phyloP scores from a whole-genome alignment of 2,113 vertebrate species.

The Pollachius pollachius region DNA sequence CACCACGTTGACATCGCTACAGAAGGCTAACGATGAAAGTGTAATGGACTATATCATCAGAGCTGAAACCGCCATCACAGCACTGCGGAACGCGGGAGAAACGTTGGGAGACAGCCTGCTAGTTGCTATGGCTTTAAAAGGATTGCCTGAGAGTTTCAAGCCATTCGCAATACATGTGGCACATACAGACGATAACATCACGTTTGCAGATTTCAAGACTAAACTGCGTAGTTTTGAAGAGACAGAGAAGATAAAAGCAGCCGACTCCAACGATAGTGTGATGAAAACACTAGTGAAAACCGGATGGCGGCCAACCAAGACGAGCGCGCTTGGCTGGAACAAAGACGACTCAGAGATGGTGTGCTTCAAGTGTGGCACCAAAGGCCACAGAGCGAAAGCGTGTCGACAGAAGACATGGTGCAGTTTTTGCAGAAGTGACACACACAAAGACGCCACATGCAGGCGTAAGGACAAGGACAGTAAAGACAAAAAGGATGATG shows the following conservation, averaged over 20 bases:
- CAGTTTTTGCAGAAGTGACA: slow-evolving; percentile 13
- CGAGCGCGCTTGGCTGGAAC: background rate
- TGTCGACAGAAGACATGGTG: slow-evolving; percentile 30
- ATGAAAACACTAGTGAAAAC: slow-evolving; percentile 27
- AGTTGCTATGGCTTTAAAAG: slow-evolving; percentile 5
- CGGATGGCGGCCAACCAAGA: slow-evolving; percentile 1
- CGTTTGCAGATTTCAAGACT: slow-evolving; percentile 33
- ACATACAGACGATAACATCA: slow-evolving; percentile 17
- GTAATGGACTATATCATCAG: slow-evolving; percentile 37
- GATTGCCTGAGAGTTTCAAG: slow-evolving; percentile 30
- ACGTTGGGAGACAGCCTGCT: slow-evolving; percentile 4
- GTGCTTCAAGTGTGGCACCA: slow-evolving; percentile 24
- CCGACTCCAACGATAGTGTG: slow-evolving; percentile 22
- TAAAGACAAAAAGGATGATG: slow-evolving; percentile 6
- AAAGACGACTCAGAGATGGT: background rate
- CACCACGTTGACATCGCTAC: slow-evolving; percentile 29
- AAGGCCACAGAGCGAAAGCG: slow-evolving; percentile 24
- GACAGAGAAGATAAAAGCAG: slow-evolving; percentile 21
- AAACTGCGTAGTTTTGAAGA: slow-evolving; percentile 7
- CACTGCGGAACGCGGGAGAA: slow-evolving; percentile 26
- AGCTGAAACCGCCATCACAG: slow-evolving; percentile 31
- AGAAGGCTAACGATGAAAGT: slow-evolving; percentile 18
- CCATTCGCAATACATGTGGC: slow-evolving; percentile 30
- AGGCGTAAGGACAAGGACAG: slow-evolving; percentile 13
- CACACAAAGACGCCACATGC: background rate